Evolutionary conservation across 1,140 invertebrate genomes (phyloP).

Genomic region (Magallana angulata): DNA sequence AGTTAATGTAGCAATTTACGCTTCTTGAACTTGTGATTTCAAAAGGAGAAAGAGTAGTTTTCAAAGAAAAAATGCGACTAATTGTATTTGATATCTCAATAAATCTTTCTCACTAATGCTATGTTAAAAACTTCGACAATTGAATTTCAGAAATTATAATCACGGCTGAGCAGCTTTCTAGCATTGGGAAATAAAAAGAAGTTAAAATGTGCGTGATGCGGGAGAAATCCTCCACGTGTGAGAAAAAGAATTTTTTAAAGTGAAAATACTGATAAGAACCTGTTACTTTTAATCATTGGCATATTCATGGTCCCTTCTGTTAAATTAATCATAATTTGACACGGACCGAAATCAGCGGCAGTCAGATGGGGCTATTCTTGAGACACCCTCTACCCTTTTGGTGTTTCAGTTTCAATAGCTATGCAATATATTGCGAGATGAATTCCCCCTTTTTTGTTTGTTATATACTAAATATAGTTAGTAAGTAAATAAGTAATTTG

Average conservation of each 20-base stretch:
- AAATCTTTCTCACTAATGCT: constrained; percentile 22
- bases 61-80: background rate
- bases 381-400: too few species aligned
- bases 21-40: background rate
- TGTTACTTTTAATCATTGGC: background rate
- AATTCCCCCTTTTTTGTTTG: too few species aligned
- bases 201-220: too few species aligned
- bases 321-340: too few species aligned
- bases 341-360: too few species aligned
- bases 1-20: background rate
- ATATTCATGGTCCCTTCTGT: too few species aligned
- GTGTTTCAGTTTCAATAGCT: too few species aligned
- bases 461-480: too few species aligned
- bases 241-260: background rate
- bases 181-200: background rate
- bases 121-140: constrained; percentile 2
- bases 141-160: constrained; percentile 11
- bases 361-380: too few species aligned
- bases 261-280: background rate
- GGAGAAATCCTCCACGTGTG: background rate
- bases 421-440: too few species aligned
- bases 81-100: constrained; percentile 30
- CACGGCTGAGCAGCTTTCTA: background rate
- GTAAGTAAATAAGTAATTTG: too few species aligned
- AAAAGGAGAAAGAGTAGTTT: background rate